A percentile compares a stretch with the other conserved stretches of the same genome.
Evolutionary conservation across 2,888 invertebrate genomes (phyloP).

Genomic region (Mythimna vitellina): DNA sequence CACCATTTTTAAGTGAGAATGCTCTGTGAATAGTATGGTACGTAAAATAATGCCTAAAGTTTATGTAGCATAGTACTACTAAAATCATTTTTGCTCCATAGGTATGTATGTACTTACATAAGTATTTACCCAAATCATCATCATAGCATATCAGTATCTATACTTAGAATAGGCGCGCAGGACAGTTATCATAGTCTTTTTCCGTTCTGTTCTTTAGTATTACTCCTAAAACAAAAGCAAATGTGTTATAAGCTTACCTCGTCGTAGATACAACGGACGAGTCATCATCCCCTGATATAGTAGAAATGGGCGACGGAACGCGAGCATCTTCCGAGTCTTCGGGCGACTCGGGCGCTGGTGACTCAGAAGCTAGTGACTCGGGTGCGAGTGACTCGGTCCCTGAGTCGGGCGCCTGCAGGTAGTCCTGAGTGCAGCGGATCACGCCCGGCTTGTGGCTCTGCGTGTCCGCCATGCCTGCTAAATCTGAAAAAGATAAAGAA

Average conservation of each 20-base stretch:
- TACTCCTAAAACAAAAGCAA: background rate
- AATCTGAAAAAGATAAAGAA: conserved; percentile 35
- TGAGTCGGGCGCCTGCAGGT: conserved; percentile 59
- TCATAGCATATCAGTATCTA: no score
- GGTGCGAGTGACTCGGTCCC: conserved; percentile 60
- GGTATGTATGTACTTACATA: no score
- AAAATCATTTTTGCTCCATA: no score
- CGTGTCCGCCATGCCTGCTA: conserved; percentile 66
- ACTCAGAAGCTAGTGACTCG: conserved; percentile 47
- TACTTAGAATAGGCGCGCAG: no score
- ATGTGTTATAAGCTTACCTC: conserved; percentile 56
- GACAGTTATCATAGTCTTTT: no score
- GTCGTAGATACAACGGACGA: conserved; percentile 64
- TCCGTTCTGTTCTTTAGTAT: no score
- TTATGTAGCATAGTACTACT: no score
- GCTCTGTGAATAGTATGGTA: no score
- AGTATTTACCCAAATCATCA: no score
- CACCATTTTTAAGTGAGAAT: no score
- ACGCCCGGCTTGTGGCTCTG: conserved; percentile 72
- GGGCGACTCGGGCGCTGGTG: conserved; percentile 59
- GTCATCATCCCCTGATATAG: conserved; percentile 71
- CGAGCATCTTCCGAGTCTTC: conserved; percentile 59
- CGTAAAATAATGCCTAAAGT: no score
- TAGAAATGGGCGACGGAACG: conserved; percentile 69
- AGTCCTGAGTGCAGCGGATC: conserved; percentile 75